These are phyloP conservation scores for Cyanoliseus patagonus DNA, from an alignment of 2,113 vertebrate species.

Conservation along the genomic window DNA sequence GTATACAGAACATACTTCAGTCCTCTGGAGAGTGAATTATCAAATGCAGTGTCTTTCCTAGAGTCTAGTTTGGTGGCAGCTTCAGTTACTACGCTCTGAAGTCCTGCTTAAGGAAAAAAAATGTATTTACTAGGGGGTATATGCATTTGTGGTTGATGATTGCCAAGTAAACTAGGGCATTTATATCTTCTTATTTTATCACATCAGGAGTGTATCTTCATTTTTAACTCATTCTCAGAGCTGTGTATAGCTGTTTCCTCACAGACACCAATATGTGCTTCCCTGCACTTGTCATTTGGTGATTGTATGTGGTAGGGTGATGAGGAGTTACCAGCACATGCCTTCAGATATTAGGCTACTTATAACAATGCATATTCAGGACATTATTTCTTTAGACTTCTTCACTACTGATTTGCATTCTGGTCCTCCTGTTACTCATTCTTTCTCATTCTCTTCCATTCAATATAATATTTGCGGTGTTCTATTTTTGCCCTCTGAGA, in stretches of 20 bases:
- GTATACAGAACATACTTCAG: neutral
- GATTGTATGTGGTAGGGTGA: neutral
- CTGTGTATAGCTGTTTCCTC: rapidly evolving
- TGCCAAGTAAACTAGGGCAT: neutral
- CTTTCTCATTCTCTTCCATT: neutral
- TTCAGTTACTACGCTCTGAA: neutral
- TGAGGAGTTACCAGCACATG: neutral
- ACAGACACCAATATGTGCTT: rapidly evolving
- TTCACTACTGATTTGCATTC: neutral
- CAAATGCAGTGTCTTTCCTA: neutral
- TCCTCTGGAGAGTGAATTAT: neutral
- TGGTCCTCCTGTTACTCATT: neutral
- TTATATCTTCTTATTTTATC: neutral
- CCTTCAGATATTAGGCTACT: neutral
- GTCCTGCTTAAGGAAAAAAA: neutral
- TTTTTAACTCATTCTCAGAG: neutral
- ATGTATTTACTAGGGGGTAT: neutral
- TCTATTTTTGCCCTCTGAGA: neutral
- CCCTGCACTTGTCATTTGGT: neutral
- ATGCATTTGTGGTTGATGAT: neutral
- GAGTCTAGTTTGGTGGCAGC: neutral
- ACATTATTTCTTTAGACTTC: neutral
- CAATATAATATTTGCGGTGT: neutral
- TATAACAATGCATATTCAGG: neutral
- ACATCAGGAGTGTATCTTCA: neutral